Evolutionary conservation across 2,113 vertebrate genomes (phyloP), one percentile per base, ranked within the genome.

Genomic region (Triplophysa rosa): DNA sequence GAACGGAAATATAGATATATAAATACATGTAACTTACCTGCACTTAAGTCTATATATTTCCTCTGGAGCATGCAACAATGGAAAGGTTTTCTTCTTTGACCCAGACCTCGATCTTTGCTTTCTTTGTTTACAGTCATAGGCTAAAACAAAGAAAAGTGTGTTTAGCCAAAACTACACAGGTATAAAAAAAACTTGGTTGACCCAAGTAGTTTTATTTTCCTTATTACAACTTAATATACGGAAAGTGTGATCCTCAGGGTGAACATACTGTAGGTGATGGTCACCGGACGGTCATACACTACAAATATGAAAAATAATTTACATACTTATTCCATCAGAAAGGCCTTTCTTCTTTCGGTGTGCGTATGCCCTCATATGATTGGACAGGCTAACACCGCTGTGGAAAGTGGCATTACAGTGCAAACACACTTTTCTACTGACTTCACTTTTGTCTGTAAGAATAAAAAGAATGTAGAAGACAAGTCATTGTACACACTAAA

Each of bases 31-130:
- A 37, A 26, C 5, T 29, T 94, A 98, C 97, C 97, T 98, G 97
- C 97, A 99, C 88, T 96, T 95, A 83, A 99, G 95, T 90, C 96
- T 94, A 91, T 99, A 99, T 93, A 96, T 96, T 93, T 99, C 96
- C 89, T 99, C 97, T 89, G 96, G 94, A 81, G 94, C 94, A 86
- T 98, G 96, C 88, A 94, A 91, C 93, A 97, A 92, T 0, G 94
- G 90, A 87, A 95, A 89, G 86, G 93, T 93, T 92, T 99, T 98
- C 93, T 99, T 99, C 93, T 98, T 99, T 84, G 95, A 94, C 88
- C 96, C 95, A 69, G 96, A 96, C 92, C 97, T 95, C 85, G 96
- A 98, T 86, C 96, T 95, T 82, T 95, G 95, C 90, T 97, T 96
- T 89, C 95, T 96, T 83, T 95, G 95, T 89, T 98, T 99, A 94